Percentiles rank a stretch among this genome's conserved stretches.
Conservation (phyloP, 1,140 invertebrate genomes). For the Bradysia coprophila region DNA sequence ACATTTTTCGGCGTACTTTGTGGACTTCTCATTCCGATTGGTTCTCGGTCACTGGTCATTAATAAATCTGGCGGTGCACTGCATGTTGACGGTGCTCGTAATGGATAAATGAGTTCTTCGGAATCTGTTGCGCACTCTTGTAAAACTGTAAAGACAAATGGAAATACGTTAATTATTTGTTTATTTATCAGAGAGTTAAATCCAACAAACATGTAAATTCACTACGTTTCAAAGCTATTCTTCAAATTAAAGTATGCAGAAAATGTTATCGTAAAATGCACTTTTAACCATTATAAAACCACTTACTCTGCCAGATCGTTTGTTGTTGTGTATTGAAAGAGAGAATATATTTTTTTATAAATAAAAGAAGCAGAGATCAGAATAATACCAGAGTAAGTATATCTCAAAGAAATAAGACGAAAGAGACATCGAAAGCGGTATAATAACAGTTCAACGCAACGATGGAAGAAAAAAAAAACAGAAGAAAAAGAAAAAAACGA, state of each 20-base stretch:
- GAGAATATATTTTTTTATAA: background rate
- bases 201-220: too few relatives aligned
- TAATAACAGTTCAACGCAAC: background rate
- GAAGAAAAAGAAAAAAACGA: background rate
- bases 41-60: constrained; percentile 22
- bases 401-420: too few relatives aligned
- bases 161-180: background rate
- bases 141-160: constrained; percentile 10
- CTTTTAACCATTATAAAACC: too few relatives aligned
- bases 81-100: constrained; percentile 22
- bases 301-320: too few relatives aligned
- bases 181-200: background rate
- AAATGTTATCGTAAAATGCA: too few relatives aligned
- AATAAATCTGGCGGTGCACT: constrained; percentile 22
- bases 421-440: background rate
- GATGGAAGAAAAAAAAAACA: constrained; percentile 1
- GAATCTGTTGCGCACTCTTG: constrained; percentile 25
- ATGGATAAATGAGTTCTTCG: constrained; percentile 23
- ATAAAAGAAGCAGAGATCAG: too few relatives aligned
- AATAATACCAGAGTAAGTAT: too few relatives aligned
- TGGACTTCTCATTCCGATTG: constrained; percentile 9
- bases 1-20: background rate
- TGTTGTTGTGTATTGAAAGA: too few relatives aligned
- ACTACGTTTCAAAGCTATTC: too few relatives aligned
- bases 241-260: background rate